Conservation (phyloP, 2,797 vertebrate species). For the Odontamblyopus rebecca region DNA sequence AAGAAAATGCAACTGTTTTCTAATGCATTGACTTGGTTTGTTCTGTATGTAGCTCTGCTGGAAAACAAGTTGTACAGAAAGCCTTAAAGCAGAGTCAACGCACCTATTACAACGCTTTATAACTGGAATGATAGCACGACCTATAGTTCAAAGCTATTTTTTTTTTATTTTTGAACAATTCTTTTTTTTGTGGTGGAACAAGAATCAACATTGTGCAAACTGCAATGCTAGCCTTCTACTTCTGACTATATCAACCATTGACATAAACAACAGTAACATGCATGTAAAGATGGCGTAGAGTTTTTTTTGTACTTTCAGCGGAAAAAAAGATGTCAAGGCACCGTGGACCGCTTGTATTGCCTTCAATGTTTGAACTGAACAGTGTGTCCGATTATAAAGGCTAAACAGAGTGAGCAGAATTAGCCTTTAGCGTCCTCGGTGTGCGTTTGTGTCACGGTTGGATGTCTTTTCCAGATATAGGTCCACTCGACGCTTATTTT, state of each 20-base stretch:
- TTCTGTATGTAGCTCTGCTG: conserved; percentile 61
- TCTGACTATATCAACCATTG: conserved; percentile 47
- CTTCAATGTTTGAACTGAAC: conserved; percentile 28
- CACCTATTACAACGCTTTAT: conserved; percentile 38
- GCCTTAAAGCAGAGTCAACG: conserved; percentile 65
- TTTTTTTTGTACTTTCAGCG: conserved; percentile 20
- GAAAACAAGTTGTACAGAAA: conserved; percentile 64
- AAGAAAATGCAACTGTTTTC: conserved; percentile 78
- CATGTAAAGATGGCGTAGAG: conserved; percentile 58
- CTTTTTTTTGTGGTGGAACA: conserved; percentile 17
- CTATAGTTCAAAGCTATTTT: conserved; percentile 25
- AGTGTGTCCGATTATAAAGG: conserved; percentile 7
- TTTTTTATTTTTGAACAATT: conserved; percentile 37
- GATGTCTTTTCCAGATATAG: conserved; percentile 17
- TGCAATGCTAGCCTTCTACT: conserved; percentile 48
- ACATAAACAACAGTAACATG: conserved; percentile 54
- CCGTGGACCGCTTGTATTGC: conserved; percentile 49
- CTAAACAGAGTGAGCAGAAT: conserved; percentile 22
- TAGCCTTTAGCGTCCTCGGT: conserved; percentile 27
- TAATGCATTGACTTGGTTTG: conserved; percentile 62
- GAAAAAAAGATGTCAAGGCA: conserved; percentile 39
- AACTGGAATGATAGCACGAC: conserved; percentile 32
- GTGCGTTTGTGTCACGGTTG: conserved; percentile 5
- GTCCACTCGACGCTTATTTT: conserved; percentile 7
- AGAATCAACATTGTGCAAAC: conserved; percentile 39